Percentiles rank a stretch among this genome's conserved stretches.
These are phyloP conservation scores for Syngnathus typhle DNA, from an alignment of 2,113 vertebrate genomes.

Conservation along the genomic window DNA sequence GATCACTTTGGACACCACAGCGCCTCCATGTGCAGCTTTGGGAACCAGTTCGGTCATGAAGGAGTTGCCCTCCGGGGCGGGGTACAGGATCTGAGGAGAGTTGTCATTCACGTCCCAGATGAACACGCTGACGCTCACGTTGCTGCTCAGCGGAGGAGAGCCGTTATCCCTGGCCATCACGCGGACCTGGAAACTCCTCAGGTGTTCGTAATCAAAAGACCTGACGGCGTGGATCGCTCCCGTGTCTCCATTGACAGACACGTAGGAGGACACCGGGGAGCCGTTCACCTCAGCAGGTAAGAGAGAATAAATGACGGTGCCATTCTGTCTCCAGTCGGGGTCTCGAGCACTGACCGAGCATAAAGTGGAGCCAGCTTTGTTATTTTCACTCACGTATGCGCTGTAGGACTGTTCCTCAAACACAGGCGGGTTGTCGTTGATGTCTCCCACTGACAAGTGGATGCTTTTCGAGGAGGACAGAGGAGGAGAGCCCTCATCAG, in stretches of 20 bases:
- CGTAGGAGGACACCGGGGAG: conserved; percentile 60
- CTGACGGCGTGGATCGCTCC: conserved; percentile 68
- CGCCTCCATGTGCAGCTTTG: too few species aligned
- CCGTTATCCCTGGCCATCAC: conserved; percentile 67
- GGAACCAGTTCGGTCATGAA: too few species aligned
- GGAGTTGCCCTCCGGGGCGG: conserved; percentile 18
- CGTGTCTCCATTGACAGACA: conserved; percentile 74
- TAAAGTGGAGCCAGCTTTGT: conserved; percentile 67
- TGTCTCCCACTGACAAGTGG: conserved; percentile 65
- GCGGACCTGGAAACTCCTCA: conserved; percentile 55
- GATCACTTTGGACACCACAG: too few species aligned
- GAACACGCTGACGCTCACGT: conserved; percentile 59
- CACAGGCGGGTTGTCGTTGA: conserved; percentile 72
- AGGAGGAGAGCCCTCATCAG: conserved; percentile 66
- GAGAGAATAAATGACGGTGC: conserved; percentile 67
- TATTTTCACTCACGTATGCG: conserved; percentile 70
- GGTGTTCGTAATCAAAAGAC: conserved; percentile 74
- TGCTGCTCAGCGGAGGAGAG: conserved; percentile 68
- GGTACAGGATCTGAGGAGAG: conserved; percentile 65
- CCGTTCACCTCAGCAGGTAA: conserved; percentile 49
- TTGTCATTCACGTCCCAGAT: conserved; percentile 71
- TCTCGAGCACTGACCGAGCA: conserved; percentile 67
- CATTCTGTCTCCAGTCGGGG: conserved; percentile 68
- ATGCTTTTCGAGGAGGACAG: conserved; percentile 57
- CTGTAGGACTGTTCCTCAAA: conserved; percentile 62